Base-by-base conservation (phyloP, 2,113 vertebrate species). In the Erythrolamprus reginae region DNA sequence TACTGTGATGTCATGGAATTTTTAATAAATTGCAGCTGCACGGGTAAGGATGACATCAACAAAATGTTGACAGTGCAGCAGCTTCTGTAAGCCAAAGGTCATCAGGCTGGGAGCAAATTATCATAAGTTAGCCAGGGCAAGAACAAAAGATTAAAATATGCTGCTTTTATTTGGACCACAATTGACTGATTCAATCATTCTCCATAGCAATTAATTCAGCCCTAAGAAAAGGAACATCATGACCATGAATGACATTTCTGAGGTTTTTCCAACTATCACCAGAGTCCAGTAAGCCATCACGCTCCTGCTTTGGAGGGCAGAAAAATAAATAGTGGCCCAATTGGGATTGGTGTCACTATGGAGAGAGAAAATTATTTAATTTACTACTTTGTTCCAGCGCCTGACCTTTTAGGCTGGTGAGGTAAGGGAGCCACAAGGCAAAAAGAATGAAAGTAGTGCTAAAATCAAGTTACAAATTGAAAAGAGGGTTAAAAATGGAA, bases 1-100 rank as follows among this genome's bases (percentile, higher is more conserved):
- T 10, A 85, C n/a, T 90, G 45, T 58, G 89, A 85, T 61, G 28
- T 61, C 89, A 90, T 85, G 55, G 53, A 85, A 84, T 26, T 85
- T 90, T 84, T 82, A 89, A 90, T 86, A 26, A 90, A 70, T 65
- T 47, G 10, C 19, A 89, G 85, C 21, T 38, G 24, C 42, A 52
- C 83, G 52, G 65, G 65, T 10, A 83, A 89, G 10, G 24, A 83
- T 89, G 42, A 56, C 55, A 90, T 47, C 82, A 61, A 58, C 19
- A 90, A 23, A 65, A 90, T 90, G 82, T 85, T 85, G 56, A 90
- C 82, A 85, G 61, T 50, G 23, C 53, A 51, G 47, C 45, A 51
- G 21, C 19, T 85, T 84, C 45, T 61, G 47, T 65, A 33, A 90
- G 47, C n/a, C 24, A 90, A 51, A 85, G 55, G 82, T 84, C 89